phyloP scores from a whole-genome alignment of 2,113 vertebrate genomes.

The Cheilinus undulatus region DNA sequence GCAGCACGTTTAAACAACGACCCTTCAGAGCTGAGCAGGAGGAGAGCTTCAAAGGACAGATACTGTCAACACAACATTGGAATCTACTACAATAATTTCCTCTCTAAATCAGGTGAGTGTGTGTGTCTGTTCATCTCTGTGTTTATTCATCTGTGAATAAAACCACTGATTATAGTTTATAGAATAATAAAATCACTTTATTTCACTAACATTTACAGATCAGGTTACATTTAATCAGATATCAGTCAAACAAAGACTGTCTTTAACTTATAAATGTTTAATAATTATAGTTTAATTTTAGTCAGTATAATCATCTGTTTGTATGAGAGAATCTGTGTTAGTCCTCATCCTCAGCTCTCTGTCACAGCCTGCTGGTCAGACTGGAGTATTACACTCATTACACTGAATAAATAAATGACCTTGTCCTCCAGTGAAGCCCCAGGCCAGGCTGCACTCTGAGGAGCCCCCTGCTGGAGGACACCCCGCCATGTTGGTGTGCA shows the following conservation, averaged over 20 bases:
- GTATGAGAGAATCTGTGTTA: background rate
- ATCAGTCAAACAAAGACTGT: too few species aligned
- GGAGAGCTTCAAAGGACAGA: rapidly evolving
- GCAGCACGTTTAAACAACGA: rapidly evolving
- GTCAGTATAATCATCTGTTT: background rate
- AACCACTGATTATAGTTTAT: too few species aligned
- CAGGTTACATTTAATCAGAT: background rate
- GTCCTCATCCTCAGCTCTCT: background rate
- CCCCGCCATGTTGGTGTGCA: constrained; percentile 62
- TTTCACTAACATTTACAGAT: background rate
- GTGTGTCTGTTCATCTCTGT: background rate
- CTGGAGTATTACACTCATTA: background rate
- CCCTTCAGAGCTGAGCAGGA: rapidly evolving
- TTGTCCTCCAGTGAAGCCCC: constrained; percentile 18
- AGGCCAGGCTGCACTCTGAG: background rate
- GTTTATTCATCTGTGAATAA: too few species aligned
- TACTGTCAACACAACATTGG: constrained; percentile 3
- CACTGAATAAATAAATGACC: background rate
- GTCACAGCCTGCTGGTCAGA: background rate
- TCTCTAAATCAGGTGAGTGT: constrained; percentile 62
- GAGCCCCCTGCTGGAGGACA: background rate
- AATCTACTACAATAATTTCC: rapidly evolving
- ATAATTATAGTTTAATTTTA: too few species aligned
- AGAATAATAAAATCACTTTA: too few species aligned
- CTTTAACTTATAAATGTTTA: too few species aligned